phyloP scores from a whole-genome alignment of 2,797 vertebrate species.

The Gephyroberyx darwinii region DNA sequence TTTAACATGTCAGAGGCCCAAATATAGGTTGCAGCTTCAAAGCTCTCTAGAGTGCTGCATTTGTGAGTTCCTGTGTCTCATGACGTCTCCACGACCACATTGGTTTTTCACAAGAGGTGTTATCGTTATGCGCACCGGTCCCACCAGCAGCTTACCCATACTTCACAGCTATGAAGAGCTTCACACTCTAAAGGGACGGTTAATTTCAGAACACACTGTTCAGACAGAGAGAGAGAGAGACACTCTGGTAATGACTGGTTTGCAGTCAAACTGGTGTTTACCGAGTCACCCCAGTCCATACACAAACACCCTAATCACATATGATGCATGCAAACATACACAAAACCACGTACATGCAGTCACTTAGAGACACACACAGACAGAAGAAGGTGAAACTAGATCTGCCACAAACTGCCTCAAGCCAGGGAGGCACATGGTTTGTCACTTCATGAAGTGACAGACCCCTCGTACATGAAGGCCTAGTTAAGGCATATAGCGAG shows the following conservation, averaged over 20 bases:
- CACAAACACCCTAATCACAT: constrained; percentile 7
- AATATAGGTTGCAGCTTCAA: no score
- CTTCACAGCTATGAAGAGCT: constrained; percentile 23
- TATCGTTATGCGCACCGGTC: constrained; percentile 1
- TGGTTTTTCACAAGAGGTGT: no score
- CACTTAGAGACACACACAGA: not conserved
- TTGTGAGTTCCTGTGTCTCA: not conserved
- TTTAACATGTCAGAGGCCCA: no score
- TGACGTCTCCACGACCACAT: no score
- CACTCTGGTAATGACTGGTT: constrained; percentile 68
- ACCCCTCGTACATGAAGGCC: no score
- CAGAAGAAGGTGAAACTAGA: not conserved
- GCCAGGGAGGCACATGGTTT: not conserved
- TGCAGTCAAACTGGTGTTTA: constrained; percentile 72
- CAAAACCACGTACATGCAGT: constrained; percentile 17
- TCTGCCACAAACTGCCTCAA: not conserved
- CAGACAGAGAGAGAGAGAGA: not conserved
- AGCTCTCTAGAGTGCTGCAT: not conserved
- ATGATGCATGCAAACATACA: constrained; percentile 37
- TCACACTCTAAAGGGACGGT: not conserved
- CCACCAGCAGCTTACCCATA: not conserved
- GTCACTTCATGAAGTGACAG: no score
- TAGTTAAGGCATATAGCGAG: no score
- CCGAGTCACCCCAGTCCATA: constrained; percentile 48
- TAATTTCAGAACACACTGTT: not conserved